These are phyloP conservation scores for Notechis scutatus DNA, from an alignment of 2,113 vertebrate species.

Conservation along the genomic window DNA sequence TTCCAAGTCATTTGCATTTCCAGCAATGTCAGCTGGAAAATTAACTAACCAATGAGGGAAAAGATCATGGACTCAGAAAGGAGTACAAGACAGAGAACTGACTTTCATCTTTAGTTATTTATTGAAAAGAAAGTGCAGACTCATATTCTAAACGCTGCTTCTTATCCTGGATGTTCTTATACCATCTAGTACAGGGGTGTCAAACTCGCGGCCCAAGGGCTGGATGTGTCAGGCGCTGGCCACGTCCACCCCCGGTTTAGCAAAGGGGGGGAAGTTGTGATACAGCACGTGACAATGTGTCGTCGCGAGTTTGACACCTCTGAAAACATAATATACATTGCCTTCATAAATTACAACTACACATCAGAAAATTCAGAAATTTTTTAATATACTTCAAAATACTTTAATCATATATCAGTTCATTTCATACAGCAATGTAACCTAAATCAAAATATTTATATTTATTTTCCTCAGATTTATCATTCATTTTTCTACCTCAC, in stretches of 20 bases:
- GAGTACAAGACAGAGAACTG: neutral
- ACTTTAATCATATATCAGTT: neutral
- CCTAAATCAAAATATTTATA: neutral
- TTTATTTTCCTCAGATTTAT: neutral
- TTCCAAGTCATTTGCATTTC: neutral
- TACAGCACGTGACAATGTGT: too few relatives aligned
- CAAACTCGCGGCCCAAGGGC: too few relatives aligned
- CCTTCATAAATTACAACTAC: neutral
- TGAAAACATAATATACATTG: neutral
- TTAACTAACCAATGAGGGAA: neutral
- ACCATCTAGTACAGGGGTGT: neutral
- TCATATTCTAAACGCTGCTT: neutral
- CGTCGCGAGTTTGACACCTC: too few relatives aligned
- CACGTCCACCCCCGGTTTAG: too few relatives aligned
- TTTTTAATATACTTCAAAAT: neutral
- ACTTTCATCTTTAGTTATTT: neutral
- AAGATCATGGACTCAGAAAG: neutral
- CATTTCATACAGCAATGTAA: neutral
- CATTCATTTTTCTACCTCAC: neutral
- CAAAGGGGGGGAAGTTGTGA: too few relatives aligned
- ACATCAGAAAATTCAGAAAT: neutral
- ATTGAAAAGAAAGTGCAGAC: neutral
- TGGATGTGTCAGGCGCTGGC: too few relatives aligned
- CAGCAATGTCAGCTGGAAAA: fast-evolving
- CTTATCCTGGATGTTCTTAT: neutral